phyloP scores from a whole-genome alignment of 1,140 invertebrate genomes.

The Adelges cooleyi region DNA sequence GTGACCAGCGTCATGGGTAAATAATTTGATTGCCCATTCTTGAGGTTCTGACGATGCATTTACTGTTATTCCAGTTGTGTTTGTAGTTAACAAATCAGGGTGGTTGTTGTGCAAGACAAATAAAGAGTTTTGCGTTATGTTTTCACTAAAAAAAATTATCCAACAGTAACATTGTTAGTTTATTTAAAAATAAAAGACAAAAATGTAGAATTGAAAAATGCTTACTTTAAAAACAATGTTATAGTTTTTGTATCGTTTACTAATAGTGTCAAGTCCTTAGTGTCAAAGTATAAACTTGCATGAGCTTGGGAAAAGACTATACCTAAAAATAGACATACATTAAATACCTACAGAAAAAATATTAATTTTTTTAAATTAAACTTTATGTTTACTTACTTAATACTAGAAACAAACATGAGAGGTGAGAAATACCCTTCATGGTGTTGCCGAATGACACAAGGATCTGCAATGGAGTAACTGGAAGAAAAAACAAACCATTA shows the following conservation, averaged over 20 bases:
- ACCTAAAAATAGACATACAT: no score
- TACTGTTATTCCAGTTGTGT: neutral
- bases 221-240: neutral
- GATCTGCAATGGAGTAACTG: no score
- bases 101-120: neutral
- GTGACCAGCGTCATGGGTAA: slow-evolving; percentile 1
- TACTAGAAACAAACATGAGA: no score
- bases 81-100: neutral
- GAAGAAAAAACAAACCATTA: no score
- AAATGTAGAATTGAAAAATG: no score
- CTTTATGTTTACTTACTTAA: no score
- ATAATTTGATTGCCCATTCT: neutral
- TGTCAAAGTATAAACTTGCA: slow-evolving; percentile 4
- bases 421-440: no score
- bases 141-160: neutral
- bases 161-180: no score
- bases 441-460: no score
- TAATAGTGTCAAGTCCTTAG: neutral
- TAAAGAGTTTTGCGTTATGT: neutral
- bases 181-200: no score
- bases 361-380: no score
- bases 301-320: neutral
- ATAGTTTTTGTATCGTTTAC: neutral
- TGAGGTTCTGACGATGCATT: neutral
- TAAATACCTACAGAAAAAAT: no score